Evolutionary conservation across 2,888 invertebrate genomes (phyloP), one percentile per base, ranked within the genome.

Genomic region (Torymus auratus): DNA sequence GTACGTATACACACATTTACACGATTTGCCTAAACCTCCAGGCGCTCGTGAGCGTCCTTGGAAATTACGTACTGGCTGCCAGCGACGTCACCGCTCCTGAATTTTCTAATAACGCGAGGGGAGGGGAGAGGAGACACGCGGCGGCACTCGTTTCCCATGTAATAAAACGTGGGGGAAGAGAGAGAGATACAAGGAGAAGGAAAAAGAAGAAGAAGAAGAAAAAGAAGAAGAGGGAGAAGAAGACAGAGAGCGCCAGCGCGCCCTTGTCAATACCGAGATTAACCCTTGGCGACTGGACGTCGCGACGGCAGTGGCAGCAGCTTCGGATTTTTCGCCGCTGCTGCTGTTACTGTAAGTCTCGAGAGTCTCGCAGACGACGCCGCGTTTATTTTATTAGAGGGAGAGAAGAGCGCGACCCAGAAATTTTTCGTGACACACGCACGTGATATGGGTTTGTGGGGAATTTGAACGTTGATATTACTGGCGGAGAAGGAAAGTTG

Each of bases 261-360:
- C 52, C 71, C 78, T 78, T 65, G 78, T 78, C 78, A 65, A 78
- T 65, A 53, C 52, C 20, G 58, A 76, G 76, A 68, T 74, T 56
- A 74, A 69, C 65, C 60, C 77, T 73, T 53, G 81, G 85, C 85
- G 86, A 84, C 86, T 85, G 83, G 77, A 74, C 83, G 87, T 85
- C 85, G 88, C 85, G 41, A 41, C 41, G 41, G 41, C 41, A 41
- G 41, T 7, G 7, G 41, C 41, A 41, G 41, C 41, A 41, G 41
- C 1, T 41, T 1, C 7, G 41, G 41, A 41, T 41, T 41, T 41
- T 41, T 41, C 41, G 41, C 5, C 41, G 28, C 28, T 28, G 28
- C 28, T 28, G 7, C 28, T 41, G 7, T 7, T 41, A 10, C 28
- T 28, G 7, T 28, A 7, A n/a, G 41, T 41, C 41, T 41, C 41